These are phyloP conservation scores for Rhagoletis zephyria DNA, from an alignment of 1,140 invertebrate genomes.

Conservation along the genomic window DNA sequence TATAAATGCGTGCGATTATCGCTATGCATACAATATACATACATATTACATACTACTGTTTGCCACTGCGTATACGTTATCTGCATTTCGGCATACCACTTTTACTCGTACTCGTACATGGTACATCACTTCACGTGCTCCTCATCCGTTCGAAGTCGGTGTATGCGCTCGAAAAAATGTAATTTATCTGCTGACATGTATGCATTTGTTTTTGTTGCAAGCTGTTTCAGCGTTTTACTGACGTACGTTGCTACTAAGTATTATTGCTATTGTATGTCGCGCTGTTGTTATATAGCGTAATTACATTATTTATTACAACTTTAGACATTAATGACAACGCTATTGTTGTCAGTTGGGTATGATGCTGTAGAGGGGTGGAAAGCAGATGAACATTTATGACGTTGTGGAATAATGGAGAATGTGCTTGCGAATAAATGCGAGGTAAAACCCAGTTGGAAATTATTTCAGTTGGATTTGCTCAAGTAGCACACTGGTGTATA, in stretches of 20 bases:
- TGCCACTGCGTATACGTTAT: conserved; percentile 41
- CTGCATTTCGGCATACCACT: conserved; percentile 15
- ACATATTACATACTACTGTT: background rate
- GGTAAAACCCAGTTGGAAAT: background rate
- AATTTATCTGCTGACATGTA: conserved; percentile 25
- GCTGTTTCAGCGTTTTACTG: background rate
- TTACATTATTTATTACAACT: conserved; percentile 52
- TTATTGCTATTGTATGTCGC: conserved; percentile 49
- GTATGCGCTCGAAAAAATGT: background rate
- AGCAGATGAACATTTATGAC: background rate
- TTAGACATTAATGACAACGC: conserved; percentile 31
- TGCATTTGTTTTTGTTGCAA: background rate
- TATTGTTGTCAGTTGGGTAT: conserved; percentile 13
- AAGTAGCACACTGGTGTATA: too few relatives aligned
- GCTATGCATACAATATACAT: background rate
- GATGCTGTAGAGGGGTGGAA: background rate
- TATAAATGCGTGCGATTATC: background rate
- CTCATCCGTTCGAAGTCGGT: background rate
- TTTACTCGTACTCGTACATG: background rate
- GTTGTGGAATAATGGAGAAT: background rate
- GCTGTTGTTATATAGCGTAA: conserved; percentile 26
- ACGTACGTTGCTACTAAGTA: background rate
- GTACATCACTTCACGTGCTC: background rate
- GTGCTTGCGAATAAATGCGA: background rate
- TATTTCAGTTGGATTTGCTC: background rate